Evolutionary conservation across 2,888 invertebrate species (phyloP).

Genomic region (Hofmannophila pseudospretella): DNA sequence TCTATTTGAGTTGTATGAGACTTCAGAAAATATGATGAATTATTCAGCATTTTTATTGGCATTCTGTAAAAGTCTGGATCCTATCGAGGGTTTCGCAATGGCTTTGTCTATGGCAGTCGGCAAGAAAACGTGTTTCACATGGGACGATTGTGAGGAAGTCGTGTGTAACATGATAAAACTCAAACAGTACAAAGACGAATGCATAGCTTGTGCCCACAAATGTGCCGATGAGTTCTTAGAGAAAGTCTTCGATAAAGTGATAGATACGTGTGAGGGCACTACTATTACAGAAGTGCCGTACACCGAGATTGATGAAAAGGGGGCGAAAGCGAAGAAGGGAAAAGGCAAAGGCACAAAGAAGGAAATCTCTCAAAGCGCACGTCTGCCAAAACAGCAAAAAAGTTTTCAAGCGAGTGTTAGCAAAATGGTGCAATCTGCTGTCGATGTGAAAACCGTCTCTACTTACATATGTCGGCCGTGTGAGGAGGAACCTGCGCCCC

Average conservation of each 20-base stretch:
- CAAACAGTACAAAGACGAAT: conserved; percentile 55
- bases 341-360: conserved; percentile 33
- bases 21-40: conserved; percentile 65
- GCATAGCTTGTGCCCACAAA: conserved; percentile 48
- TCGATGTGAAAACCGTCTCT: conserved; percentile 32
- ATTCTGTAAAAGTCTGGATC: conserved; percentile 78
- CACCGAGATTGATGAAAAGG: conserved; percentile 34
- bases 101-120: conserved; percentile 78
- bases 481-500: conserved; percentile 31
- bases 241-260: conserved; percentile 41
- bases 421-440: conserved; percentile 40
- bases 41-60: conserved; percentile 80
- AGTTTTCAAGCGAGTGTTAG: conserved; percentile 20
- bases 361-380: conserved; percentile 38
- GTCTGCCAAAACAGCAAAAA: conserved; percentile 37
- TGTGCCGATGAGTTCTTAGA: conserved; percentile 51
- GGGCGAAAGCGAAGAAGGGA: conserved; percentile 32
- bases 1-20: conserved; percentile 76
- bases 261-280: conserved; percentile 52
- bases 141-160: conserved; percentile 67
- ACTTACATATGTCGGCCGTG: conserved; percentile 59
- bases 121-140: conserved; percentile 65
- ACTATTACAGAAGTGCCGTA: conserved; percentile 53
- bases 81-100: conserved; percentile 74
- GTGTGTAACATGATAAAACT: conserved; percentile 53